These are phyloP conservation scores for Oscheius sp. DNA, from an alignment of 2,888 invertebrate genomes.

Conservation along the genomic window DNA sequence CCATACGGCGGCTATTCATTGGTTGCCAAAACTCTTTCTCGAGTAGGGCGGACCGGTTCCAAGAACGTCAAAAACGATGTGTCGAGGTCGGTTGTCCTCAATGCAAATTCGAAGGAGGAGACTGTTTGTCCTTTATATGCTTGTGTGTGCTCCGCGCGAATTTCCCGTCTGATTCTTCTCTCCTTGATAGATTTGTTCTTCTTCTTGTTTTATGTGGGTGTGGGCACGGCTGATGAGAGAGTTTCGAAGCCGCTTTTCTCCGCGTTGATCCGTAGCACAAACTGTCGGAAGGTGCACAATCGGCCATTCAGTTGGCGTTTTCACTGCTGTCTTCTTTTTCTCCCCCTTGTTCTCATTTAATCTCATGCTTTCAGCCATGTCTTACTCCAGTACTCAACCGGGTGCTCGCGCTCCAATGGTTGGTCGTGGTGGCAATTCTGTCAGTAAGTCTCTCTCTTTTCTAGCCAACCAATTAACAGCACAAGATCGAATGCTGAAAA, in stretches of 20 bases:
- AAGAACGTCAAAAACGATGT: conserved; percentile 21
- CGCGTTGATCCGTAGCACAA: conserved; percentile 20
- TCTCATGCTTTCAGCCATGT: conserved; percentile 57
- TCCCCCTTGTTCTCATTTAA: not conserved
- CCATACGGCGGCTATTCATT: conserved; percentile 1
- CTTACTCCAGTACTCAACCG: conserved; percentile 46
- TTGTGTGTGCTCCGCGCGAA: not conserved
- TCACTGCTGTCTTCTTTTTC: not conserved
- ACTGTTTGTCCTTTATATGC: not conserved
- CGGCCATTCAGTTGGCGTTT: conserved; percentile 4
- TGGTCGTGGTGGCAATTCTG: conserved; percentile 37
- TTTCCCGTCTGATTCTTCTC: not conserved
- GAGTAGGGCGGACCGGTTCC: conserved; percentile 18
- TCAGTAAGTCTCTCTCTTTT: conserved; percentile 1
- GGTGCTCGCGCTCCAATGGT: conserved; percentile 56
- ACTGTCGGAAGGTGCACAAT: not conserved
- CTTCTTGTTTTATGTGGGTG: conserved; percentile 5
- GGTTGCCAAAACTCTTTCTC: no score
- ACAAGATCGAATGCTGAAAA: conserved; percentile 59
- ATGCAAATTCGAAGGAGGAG: conserved; percentile 4
- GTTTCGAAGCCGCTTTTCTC: conserved; percentile 26
- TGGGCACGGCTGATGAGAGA: conserved; percentile 23
- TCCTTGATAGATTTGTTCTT: not conserved
- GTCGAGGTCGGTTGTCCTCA: conserved; percentile 8
- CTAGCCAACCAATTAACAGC: conserved; percentile 20